Conservation (phyloP, 2,113 vertebrate genomes). For the Pleuronectes platessa region DNA sequence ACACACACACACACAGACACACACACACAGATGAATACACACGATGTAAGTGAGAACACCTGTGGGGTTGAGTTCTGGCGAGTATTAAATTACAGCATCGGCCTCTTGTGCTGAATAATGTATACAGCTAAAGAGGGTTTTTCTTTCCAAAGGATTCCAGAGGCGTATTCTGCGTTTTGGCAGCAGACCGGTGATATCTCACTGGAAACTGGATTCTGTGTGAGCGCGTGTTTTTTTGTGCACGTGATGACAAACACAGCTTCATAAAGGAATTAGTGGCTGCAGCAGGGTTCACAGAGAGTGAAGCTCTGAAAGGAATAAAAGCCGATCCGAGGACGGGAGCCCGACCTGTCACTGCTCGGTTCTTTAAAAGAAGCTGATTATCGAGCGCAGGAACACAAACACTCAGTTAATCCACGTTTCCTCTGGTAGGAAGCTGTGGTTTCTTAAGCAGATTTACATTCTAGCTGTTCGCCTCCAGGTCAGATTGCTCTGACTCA, state of each 20-base stretch:
- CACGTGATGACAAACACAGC: slow-evolving; percentile 13
- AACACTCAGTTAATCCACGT: slow-evolving; percentile 28
- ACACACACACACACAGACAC: not conserved
- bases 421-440: slow-evolving; percentile 2
- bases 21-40: not conserved
- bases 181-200: slow-evolving; percentile 11
- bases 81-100: slow-evolving; percentile 39
- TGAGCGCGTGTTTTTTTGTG: not conserved
- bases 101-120: slow-evolving; percentile 52
- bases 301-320: not conserved
- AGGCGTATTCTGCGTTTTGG: slow-evolving; percentile 16
- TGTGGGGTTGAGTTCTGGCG: slow-evolving; percentile 17
- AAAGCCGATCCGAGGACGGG: not conserved
- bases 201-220: slow-evolving; percentile 6
- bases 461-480: slow-evolving; percentile 17
- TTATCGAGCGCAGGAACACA: slow-evolving; percentile 6
- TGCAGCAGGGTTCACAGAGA: not conserved
- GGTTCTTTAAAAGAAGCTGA: not conserved
- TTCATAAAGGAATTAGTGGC: not conserved
- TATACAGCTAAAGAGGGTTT: slow-evolving; percentile 41
- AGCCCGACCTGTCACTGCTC: slow-evolving; percentile 9
- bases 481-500: slow-evolving; percentile 18
- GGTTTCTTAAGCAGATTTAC: slow-evolving; percentile 18
- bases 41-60: slow-evolving; percentile 48
- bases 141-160: slow-evolving; percentile 22